Conservation (phyloP, 2,888 invertebrate species). For the Cephus rjabovi region DNA sequence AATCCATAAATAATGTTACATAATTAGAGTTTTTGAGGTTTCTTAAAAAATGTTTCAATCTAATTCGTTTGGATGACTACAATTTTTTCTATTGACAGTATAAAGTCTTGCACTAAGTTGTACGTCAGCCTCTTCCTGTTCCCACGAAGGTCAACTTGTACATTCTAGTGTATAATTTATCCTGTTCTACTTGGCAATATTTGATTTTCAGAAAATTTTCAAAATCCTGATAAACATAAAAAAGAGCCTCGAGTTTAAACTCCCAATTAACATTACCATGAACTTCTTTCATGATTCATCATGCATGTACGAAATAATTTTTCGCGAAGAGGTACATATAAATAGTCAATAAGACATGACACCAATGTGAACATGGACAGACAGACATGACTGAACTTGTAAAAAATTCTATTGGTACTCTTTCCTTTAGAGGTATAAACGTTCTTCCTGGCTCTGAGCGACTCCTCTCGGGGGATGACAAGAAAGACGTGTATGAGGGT, state of each 20-base stretch:
- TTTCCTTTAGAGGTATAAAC: neutral
- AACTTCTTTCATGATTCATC: neutral
- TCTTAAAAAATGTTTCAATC: neutral
- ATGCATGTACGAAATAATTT: neutral
- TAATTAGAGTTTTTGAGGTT: neutral
- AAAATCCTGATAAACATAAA: neutral
- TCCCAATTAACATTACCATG: neutral
- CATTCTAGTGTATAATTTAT: neutral
- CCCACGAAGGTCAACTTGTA: neutral
- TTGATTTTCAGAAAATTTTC: neutral
- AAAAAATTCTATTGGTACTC: neutral
- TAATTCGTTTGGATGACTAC: neutral
- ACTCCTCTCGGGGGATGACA: constrained; percentile 11
- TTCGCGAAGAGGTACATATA: neutral
- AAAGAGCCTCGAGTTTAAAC: neutral
- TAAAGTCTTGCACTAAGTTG: neutral
- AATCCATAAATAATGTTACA: neutral
- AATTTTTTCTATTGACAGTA: neutral
- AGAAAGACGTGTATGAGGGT: constrained; percentile 42
- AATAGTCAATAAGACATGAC: neutral
- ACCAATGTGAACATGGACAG: neutral
- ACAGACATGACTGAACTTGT: neutral
- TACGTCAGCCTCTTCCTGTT: neutral
- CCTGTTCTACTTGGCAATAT: neutral
- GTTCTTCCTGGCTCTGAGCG: neutral